Evolutionary conservation across 2,797 vertebrate species (phyloP).

Genomic region (Staurois parvus): DNA sequence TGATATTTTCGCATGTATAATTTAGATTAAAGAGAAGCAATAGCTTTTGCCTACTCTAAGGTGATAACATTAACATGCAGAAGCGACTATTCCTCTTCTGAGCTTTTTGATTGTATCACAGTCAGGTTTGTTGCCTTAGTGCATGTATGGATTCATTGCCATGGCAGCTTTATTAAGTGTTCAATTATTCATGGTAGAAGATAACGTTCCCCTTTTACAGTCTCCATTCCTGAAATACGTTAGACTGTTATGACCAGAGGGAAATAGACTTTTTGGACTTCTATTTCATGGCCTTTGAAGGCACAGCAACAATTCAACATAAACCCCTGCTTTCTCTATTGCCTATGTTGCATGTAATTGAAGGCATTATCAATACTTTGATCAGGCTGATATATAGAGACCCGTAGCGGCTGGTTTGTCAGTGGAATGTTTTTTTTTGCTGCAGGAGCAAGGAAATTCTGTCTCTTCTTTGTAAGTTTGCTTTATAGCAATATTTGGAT

Average conservation of each 20-base stretch:
- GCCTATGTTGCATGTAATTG: slow-evolving; percentile 14
- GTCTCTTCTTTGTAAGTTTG: slow-evolving; percentile 30
- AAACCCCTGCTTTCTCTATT: slow-evolving; percentile 17
- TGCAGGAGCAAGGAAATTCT: slow-evolving; percentile 17
- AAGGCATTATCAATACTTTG: slow-evolving; percentile 35
- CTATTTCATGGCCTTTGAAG: slow-evolving; percentile 21
- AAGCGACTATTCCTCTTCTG: slow-evolving; percentile 21
- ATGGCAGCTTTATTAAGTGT: slow-evolving; percentile 44
- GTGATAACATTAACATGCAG: slow-evolving; percentile 12
- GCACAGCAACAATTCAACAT: neutral
- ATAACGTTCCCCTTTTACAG: slow-evolving; percentile 28
- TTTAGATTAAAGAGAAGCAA: slow-evolving; percentile 66
- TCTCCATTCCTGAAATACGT: slow-evolving; percentile 16
- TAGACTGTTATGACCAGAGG: neutral
- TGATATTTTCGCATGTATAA: slow-evolving; percentile 74
- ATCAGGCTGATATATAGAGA: slow-evolving; percentile 28
- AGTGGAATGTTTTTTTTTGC: slow-evolving; percentile 27
- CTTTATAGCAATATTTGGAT: slow-evolving; percentile 41
- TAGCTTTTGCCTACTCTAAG: neutral
- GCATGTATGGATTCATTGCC: slow-evolving; percentile 33
- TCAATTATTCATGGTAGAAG: slow-evolving; percentile 53
- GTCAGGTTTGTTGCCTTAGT: slow-evolving; percentile 34
- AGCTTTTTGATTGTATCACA: slow-evolving; percentile 18
- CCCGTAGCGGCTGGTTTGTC: neutral
- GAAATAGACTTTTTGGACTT: slow-evolving; percentile 18